These are phyloP conservation scores for Neodiprion pinetum DNA, from an alignment of 1,140 invertebrate genomes.

Conservation along the genomic window DNA sequence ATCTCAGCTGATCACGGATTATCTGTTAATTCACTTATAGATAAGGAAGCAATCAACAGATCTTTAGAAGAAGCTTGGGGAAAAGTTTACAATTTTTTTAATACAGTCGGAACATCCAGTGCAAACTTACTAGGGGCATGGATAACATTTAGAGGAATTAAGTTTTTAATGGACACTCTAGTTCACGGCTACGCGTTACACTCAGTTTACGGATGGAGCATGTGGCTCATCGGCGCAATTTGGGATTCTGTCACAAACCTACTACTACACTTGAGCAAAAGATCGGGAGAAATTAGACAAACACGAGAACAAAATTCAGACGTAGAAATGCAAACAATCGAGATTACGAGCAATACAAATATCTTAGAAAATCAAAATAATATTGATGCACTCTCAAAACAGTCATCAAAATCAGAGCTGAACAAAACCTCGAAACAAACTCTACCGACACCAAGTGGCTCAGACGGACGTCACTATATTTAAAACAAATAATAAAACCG, in stretches of 20 bases:
- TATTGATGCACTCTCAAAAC: too few species aligned
- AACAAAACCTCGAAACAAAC: too few species aligned
- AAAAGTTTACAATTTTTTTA: background rate
- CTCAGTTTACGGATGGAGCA: constrained; percentile 16
- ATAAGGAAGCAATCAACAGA: constrained; percentile 5
- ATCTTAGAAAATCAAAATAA: too few species aligned
- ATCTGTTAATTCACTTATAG: background rate
- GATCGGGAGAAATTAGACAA: too few species aligned
- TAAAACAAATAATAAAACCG: too few species aligned
- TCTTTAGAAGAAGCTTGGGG: background rate
- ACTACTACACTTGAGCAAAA: constrained; percentile 4
- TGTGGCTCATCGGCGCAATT: background rate
- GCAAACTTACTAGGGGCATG: background rate
- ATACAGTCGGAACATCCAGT: background rate
- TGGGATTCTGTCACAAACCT: background rate
- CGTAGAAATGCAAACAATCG: too few species aligned
- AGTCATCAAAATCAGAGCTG: too few species aligned
- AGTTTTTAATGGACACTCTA: constrained; percentile 21
- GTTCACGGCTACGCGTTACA: constrained; percentile 19
- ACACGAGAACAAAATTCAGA: too few species aligned
- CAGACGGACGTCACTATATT: too few species aligned
- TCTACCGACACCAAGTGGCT: too few species aligned
- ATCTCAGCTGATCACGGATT: too few species aligned
- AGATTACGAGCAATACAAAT: too few species aligned
- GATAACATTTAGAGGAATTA: background rate